Conservation (phyloP, 1,140 invertebrate genomes). For the Eriocheir sinensis region DNA sequence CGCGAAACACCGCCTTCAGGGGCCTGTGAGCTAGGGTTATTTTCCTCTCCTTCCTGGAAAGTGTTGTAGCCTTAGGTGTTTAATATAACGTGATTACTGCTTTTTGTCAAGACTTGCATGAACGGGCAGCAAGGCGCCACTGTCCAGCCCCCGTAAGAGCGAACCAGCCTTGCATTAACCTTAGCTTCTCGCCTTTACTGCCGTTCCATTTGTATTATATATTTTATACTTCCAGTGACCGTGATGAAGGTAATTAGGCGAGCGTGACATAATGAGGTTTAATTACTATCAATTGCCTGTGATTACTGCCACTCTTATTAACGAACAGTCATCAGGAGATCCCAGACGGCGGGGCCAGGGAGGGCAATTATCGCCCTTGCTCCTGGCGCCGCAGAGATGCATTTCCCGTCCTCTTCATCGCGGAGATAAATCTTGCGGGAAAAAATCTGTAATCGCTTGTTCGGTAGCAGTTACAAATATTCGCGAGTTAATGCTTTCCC, state of each 20-base stretch:
- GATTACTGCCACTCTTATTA: constrained; percentile 74
- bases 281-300: constrained; percentile 74
- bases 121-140: background rate
- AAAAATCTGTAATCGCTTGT: constrained; percentile 64
- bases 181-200: background rate
- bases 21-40: background rate
- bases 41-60: background rate
- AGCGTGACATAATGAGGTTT: constrained; percentile 75
- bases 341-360: constrained; percentile 32
- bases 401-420: background rate
- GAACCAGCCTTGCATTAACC: background rate
- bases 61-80: constrained; percentile 8
- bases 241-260: constrained; percentile 68
- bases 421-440: constrained; percentile 35
- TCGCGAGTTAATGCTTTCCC: constrained; percentile 28
- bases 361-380: constrained; percentile 46
- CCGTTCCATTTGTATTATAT: background rate
- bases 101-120: background rate
- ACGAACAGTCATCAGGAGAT: constrained; percentile 61
- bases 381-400: background rate
- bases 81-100: background rate
- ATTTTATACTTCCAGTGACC: background rate
- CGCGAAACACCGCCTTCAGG: background rate
- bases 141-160: background rate
- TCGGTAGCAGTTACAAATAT: constrained; percentile 55